phyloP scores from a whole-genome alignment of 2,113 vertebrate genomes.

The Rana temporaria region DNA sequence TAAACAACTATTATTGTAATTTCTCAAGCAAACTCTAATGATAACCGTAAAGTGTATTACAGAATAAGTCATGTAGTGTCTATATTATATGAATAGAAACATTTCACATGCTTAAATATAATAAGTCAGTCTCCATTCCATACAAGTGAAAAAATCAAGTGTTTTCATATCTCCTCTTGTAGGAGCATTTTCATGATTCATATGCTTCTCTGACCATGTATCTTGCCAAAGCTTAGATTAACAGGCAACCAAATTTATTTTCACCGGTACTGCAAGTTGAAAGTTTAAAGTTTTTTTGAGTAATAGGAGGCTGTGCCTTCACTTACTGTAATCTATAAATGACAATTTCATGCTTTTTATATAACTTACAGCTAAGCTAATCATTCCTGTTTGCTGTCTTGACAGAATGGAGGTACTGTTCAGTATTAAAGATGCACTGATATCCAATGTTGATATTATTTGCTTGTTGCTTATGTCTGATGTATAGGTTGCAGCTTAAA shows the following conservation, averaged over 20 bases:
- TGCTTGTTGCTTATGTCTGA: slow-evolving; percentile 61
- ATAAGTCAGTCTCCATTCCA: too few species aligned
- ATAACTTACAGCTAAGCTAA: slow-evolving; percentile 62
- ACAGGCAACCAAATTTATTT: slow-evolving; percentile 26
- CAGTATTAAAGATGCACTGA: slow-evolving; percentile 58
- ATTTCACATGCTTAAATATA: too few species aligned
- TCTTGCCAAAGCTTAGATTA: slow-evolving; percentile 33
- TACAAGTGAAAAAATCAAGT: not conserved
- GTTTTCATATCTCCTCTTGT: not conserved
- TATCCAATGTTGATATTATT: slow-evolving; percentile 47
- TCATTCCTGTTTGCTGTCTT: slow-evolving; percentile 48
- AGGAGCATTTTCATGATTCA: not conserved
- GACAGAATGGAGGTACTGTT: slow-evolving; percentile 48
- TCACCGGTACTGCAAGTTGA: slow-evolving; percentile 25
- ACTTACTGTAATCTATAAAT: slow-evolving; percentile 65
- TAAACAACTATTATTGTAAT: too few species aligned
- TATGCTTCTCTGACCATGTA: not conserved
- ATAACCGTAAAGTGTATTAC: too few species aligned
- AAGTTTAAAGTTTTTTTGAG: slow-evolving; percentile 64
- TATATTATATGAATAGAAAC: too few species aligned
- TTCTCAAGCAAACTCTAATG: too few species aligned
- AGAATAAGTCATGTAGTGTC: too few species aligned
- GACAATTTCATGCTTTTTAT: slow-evolving; percentile 55
- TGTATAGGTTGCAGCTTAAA: slow-evolving; percentile 63
- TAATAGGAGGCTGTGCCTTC: slow-evolving; percentile 62